phyloP scores from a whole-genome alignment of 2,797 vertebrate genomes.

The Catostomus latipinnis region DNA sequence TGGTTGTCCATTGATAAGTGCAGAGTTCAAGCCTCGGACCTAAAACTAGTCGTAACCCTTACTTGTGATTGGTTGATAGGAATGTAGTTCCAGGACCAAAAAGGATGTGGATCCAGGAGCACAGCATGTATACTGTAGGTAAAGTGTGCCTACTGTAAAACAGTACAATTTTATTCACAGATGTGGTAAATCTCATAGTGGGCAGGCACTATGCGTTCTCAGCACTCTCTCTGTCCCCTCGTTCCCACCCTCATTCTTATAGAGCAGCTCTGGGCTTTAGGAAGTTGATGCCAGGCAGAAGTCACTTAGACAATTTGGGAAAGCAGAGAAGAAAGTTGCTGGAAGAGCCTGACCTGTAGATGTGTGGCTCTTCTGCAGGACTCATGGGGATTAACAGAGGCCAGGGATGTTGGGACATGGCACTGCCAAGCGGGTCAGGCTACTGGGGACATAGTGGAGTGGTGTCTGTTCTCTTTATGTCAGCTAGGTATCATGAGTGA shows the following conservation, averaged over 20 bases:
- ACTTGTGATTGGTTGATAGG: too few species aligned
- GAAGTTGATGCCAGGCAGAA: slow-evolving; percentile 9
- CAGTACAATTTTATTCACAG: slow-evolving; percentile 19
- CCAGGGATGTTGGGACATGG: not conserved
- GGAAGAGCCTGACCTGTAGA: slow-evolving; percentile 15
- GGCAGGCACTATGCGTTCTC: slow-evolving; percentile 20
- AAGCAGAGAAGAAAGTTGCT: not conserved
- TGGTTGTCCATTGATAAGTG: too few species aligned
- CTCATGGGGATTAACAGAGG: slow-evolving; percentile 18
- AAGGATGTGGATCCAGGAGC: too few species aligned
- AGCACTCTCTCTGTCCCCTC: not conserved
- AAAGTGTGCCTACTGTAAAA: not conserved
- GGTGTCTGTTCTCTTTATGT: not conserved
- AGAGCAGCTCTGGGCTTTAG: slow-evolving; percentile 14
- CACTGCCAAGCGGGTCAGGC: slow-evolving; percentile 11
- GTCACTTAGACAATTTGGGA: slow-evolving; percentile 22
- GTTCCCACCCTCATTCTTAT: not conserved
- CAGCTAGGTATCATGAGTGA: not conserved
- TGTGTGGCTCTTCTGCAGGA: not conserved
- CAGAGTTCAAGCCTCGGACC: too few species aligned
- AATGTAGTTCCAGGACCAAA: too few species aligned
- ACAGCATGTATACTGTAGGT: too few species aligned
- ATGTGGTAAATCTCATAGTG: slow-evolving; percentile 10
- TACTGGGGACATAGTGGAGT: slow-evolving; percentile 3
- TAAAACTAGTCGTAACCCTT: too few species aligned